A percentile compares a stretch with the other conserved stretches of the same genome.
Conservation (phyloP, 2,113 vertebrate genomes). For the Sciurus niger region DNA sequence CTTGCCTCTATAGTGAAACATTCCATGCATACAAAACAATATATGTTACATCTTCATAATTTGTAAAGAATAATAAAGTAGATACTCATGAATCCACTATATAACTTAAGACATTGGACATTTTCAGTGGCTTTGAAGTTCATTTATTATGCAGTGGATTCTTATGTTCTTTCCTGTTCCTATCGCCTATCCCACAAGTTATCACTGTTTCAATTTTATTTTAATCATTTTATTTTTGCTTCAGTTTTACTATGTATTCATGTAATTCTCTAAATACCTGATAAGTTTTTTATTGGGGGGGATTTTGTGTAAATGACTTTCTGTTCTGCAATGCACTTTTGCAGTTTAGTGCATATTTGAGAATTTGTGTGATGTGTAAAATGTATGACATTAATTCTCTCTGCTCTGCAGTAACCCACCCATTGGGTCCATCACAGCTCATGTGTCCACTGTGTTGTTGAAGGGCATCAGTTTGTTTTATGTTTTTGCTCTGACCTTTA, state of each 20-base stretch:
- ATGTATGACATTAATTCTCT: not conserved
- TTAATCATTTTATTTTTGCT: not conserved
- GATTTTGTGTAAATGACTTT: not conserved
- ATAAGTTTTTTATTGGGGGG: not conserved
- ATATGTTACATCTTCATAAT: not conserved
- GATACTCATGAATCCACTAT: not conserved
- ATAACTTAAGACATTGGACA: not conserved
- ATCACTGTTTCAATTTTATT: not conserved
- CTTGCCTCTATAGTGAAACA: not conserved
- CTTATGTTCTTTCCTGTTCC: not conserved
- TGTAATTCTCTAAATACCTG: not conserved
- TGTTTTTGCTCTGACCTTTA: not conserved
- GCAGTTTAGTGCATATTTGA: not conserved
- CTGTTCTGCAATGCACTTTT: not conserved
- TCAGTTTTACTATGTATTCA: not conserved
- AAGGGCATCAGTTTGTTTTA: not conserved
- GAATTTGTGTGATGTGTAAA: not conserved
- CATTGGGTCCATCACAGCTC: too few species aligned
- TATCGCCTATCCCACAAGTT: fast-evolving
- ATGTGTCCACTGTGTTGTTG: not conserved
- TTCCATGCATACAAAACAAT: not conserved
- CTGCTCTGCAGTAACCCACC: not conserved
- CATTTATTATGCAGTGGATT: too few species aligned
- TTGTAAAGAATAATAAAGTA: not conserved
- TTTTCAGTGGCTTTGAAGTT: not conserved